Evolutionary conservation across 2,113 vertebrate species (phyloP).

Genomic region (Toxotes jaculatrix): DNA sequence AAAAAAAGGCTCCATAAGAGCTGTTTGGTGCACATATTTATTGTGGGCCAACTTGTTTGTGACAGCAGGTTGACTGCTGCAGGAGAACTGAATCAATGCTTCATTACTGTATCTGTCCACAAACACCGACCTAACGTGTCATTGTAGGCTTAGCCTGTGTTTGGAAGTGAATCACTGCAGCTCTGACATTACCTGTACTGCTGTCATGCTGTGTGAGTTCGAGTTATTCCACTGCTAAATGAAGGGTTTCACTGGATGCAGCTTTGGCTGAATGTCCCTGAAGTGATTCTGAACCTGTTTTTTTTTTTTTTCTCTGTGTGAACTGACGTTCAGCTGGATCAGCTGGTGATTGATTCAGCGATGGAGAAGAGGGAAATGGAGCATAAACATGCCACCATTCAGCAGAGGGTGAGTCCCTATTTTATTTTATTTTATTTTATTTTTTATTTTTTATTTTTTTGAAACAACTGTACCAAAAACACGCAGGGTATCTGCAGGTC

Average conservation of each 20-base stretch:
- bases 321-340: constrained; percentile 89
- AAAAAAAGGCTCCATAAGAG: not conserved
- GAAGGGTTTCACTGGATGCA: not conserved
- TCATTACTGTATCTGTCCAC: constrained; percentile 19
- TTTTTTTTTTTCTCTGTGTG: constrained; percentile 8
- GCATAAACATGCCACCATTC: constrained; percentile 94
- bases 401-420: constrained; percentile 90
- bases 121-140: constrained; percentile 44
- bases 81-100: constrained; percentile 23
- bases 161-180: not conserved
- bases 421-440: not conserved
- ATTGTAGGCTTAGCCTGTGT: constrained; percentile 3
- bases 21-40: not conserved
- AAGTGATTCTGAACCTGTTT: not conserved
- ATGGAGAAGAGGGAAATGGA: constrained; percentile 99
- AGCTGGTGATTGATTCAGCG: constrained; percentile 96
- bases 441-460: not conserved
- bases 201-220: not conserved
- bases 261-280: not conserved
- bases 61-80: constrained; percentile 5
- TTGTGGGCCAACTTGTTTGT: not conserved
- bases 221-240: not conserved
- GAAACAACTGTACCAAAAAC: not conserved
- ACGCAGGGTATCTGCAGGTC: not conserved
- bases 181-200: not conserved